phyloP scores from a whole-genome alignment of 2,888 invertebrate genomes.

The Nomada flava region DNA sequence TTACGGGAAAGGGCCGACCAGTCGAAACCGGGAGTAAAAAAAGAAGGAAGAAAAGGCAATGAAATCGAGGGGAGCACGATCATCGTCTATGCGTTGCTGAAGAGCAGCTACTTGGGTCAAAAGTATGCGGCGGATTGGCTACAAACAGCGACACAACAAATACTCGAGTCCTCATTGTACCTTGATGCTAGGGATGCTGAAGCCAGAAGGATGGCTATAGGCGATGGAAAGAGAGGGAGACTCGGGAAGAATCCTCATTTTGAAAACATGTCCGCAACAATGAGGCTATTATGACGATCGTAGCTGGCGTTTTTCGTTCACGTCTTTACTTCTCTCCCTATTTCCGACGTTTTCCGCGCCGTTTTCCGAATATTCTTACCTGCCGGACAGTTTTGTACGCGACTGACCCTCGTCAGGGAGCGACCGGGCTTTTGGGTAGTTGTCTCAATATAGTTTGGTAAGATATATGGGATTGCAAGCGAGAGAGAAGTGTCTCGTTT shows the following conservation, averaged over 20 bases:
- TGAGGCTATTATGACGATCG: constrained; percentile 82
- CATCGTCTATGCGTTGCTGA: constrained; percentile 23
- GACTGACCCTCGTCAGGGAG: constrained; percentile 82
- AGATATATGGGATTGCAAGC: constrained; percentile 28
- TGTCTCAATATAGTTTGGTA: constrained; percentile 77
- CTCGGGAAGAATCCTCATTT: constrained; percentile 77
- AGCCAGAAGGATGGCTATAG: constrained; percentile 16
- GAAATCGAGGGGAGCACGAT: constrained; percentile 45
- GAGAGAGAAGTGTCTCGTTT: constrained; percentile 60
- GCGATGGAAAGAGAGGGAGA: background rate
- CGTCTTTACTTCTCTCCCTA: constrained; percentile 31
- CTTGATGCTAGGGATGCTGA: constrained; percentile 32
- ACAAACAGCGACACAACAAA: constrained; percentile 82
- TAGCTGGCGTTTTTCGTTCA: constrained; percentile 71
- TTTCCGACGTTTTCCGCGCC: constrained; percentile 29
- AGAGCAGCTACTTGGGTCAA: constrained; percentile 70
- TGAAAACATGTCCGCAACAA: constrained; percentile 84
- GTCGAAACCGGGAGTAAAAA: constrained; percentile 22
- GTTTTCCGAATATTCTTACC: constrained; percentile 66
- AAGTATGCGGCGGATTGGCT: constrained; percentile 78
- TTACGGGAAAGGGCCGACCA: constrained; percentile 69
- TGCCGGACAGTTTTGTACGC: constrained; percentile 77
- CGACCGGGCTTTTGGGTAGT: constrained; percentile 73
- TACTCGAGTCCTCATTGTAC: constrained; percentile 77
- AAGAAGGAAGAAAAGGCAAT: constrained; percentile 32